Percentiles rank a stretch among this genome's conserved stretches.
phyloP scores from a whole-genome alignment of 2,888 invertebrate genomes.

The Apoda limacodes region DNA sequence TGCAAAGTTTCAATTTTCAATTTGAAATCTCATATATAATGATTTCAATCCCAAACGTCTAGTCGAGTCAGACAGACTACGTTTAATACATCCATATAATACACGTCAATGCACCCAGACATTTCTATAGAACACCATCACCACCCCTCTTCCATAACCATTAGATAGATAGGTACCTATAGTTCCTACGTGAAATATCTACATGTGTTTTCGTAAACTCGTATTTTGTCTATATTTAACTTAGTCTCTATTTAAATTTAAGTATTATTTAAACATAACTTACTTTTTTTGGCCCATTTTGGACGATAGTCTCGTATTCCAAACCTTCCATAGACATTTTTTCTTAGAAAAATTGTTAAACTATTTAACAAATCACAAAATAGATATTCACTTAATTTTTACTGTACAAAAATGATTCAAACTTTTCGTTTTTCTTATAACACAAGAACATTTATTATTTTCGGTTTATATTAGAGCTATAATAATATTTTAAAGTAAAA shows the following conservation, averaged over 20 bases:
- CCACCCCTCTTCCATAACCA: constrained; percentile 29
- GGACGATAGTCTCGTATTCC: constrained; percentile 74
- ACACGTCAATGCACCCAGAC: constrained; percentile 63
- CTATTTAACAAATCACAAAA: constrained; percentile 41
- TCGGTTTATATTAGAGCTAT: constrained; percentile 26
- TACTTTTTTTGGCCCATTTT: constrained; percentile 75
- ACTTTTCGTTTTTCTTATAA: too few species aligned
- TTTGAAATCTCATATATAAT: too few species aligned
- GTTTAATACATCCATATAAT: constrained; percentile 35
- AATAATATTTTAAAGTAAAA: constrained; percentile 28
- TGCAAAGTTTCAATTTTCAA: too few species aligned
- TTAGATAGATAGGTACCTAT: constrained; percentile 12
- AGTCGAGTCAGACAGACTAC: constrained; percentile 19
- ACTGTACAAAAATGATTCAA: too few species aligned
- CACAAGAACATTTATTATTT: too few species aligned
- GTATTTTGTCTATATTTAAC: too few species aligned
- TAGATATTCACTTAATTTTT: constrained; percentile 39
- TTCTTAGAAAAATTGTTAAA: too few species aligned
- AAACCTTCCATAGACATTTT: constrained; percentile 70
- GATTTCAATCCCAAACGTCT: neutral
- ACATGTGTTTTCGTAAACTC: too few species aligned
- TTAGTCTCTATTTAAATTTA: too few species aligned
- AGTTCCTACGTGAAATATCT: constrained; percentile 6
- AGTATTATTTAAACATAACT: too few species aligned
- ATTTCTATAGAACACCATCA: constrained; percentile 44